These are phyloP conservation scores for Leptodactylus fuscus DNA, from an alignment of 2,113 vertebrate genomes.

Conservation along the genomic window DNA sequence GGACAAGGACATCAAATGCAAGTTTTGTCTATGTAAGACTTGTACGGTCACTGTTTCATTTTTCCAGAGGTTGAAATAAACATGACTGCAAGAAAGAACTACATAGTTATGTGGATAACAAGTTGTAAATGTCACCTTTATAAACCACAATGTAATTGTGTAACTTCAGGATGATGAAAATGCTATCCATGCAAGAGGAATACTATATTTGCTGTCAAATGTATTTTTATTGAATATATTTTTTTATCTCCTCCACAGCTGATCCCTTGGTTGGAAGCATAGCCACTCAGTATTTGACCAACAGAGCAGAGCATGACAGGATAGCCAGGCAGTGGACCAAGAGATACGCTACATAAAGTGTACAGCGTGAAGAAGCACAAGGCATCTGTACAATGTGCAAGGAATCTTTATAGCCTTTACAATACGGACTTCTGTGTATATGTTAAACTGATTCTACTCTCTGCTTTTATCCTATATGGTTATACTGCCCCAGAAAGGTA, in stretches of 20 bases:
- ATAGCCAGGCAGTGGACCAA: slow-evolving; percentile 97
- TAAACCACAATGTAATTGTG: too few species aligned
- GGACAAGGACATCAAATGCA: too few species aligned
- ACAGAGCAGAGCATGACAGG: slow-evolving; percentile 96
- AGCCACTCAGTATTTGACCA: slow-evolving; percentile 95
- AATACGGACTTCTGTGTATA: slow-evolving; percentile 95
- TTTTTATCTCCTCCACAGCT: slow-evolving; percentile 73
- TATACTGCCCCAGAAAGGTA: slow-evolving; percentile 80
- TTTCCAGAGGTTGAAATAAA: too few species aligned
- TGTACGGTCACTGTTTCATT: too few species aligned
- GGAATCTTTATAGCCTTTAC: slow-evolving; percentile 95
- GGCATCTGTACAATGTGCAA: slow-evolving; percentile 86
- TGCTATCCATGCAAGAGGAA: too few species aligned
- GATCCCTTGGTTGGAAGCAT: slow-evolving; percentile 94
- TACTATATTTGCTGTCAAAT: too few species aligned
- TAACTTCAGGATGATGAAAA: too few species aligned
- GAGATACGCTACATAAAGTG: slow-evolving; percentile 92
- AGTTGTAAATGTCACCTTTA: too few species aligned
- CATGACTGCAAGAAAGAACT: too few species aligned
- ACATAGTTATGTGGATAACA: too few species aligned
- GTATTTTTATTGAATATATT: too few species aligned
- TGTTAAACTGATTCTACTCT: slow-evolving; percentile 91
- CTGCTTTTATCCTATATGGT: slow-evolving; percentile 89
- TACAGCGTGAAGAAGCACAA: slow-evolving; percentile 82
- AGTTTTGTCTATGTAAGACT: too few species aligned